These are phyloP conservation scores for Netelia fuscicornis DNA, from an alignment of 2,888 invertebrate species.

Conservation along the genomic window DNA sequence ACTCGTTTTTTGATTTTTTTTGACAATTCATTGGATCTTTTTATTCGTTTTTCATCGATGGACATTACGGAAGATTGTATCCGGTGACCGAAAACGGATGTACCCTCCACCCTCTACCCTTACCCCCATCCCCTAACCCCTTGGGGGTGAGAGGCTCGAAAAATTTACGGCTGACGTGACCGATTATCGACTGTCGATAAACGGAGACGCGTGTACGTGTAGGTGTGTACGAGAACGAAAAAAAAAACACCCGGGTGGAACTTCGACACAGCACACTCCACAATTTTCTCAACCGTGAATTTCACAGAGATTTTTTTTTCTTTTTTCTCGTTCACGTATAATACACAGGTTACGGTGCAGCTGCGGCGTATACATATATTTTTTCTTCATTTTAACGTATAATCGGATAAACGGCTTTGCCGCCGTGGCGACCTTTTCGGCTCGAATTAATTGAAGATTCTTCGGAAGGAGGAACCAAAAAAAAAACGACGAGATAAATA, in stretches of 20 bases:
- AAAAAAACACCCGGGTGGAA: background rate
- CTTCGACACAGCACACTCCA: background rate
- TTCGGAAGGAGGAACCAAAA: conserved; percentile 46
- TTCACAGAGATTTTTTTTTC: conserved; percentile 39
- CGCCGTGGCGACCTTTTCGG: background rate
- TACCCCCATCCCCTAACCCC: too few relatives aligned
- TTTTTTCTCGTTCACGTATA: background rate
- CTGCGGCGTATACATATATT: conserved; percentile 14
- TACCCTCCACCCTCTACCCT: too few relatives aligned
- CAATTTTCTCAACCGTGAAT: conserved; percentile 50
- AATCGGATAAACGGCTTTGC: conserved; percentile 55
- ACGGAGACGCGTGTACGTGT: conserved; percentile 6
- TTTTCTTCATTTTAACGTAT: conserved; percentile 15
- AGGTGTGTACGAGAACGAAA: conserved; percentile 2
- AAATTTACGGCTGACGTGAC: conserved; percentile 53
- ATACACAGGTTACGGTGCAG: conserved; percentile 37
- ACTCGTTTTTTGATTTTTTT: too few relatives aligned
- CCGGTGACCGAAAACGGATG: conserved; percentile 55
- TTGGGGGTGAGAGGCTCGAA: conserved; percentile 6
- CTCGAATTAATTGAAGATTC: conserved; percentile 60
- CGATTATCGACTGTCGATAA: conserved; percentile 65
- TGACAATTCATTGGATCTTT: background rate
- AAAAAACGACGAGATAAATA: conserved; percentile 35
- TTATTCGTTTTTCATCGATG: background rate
- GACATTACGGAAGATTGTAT: conserved; percentile 36